Conservation (phyloP, 1,140 invertebrate genomes). For the Bathynomus jamesi region DNA sequence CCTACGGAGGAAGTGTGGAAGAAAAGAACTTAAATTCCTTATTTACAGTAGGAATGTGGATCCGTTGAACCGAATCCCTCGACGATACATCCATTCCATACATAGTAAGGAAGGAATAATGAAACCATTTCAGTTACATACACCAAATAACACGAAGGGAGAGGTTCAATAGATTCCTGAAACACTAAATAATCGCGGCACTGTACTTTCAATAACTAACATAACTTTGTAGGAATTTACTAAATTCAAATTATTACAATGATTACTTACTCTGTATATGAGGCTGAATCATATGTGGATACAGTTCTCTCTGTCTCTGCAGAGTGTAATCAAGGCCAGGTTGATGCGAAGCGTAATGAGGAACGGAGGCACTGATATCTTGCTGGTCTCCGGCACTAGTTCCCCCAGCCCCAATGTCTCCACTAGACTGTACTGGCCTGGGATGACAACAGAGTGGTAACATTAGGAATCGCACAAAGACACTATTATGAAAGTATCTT, state of each 20-base stretch:
- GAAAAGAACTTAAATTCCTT: not conserved
- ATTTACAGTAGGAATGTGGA: too few relatives aligned
- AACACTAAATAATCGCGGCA: too few relatives aligned
- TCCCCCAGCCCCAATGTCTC: conserved; percentile 38
- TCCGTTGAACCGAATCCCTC: too few relatives aligned
- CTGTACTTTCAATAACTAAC: too few relatives aligned
- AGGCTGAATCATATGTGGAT: conserved; percentile 49
- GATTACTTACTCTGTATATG: conserved; percentile 47
- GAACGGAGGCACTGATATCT: conserved; percentile 40
- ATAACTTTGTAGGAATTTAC: too few relatives aligned
- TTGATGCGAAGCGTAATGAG: conserved; percentile 51
- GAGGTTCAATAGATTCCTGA: too few relatives aligned
- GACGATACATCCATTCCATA: too few relatives aligned
- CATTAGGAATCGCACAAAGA: too few relatives aligned
- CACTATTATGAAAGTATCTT: too few relatives aligned
- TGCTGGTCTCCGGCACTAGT: conserved; percentile 41
- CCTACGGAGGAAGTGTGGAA: conserved; percentile 12
- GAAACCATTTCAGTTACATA: not conserved
- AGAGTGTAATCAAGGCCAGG: conserved; percentile 68
- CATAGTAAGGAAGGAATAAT: too few relatives aligned
- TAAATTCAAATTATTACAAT: too few relatives aligned
- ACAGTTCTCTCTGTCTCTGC: conserved; percentile 50
- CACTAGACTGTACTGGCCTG: not conserved
- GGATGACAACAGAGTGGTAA: too few relatives aligned
- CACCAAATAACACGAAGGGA: not conserved